Base-by-base conservation (phyloP, 2,888 invertebrate genomes). In the Clistopyga incitator region DNA sequence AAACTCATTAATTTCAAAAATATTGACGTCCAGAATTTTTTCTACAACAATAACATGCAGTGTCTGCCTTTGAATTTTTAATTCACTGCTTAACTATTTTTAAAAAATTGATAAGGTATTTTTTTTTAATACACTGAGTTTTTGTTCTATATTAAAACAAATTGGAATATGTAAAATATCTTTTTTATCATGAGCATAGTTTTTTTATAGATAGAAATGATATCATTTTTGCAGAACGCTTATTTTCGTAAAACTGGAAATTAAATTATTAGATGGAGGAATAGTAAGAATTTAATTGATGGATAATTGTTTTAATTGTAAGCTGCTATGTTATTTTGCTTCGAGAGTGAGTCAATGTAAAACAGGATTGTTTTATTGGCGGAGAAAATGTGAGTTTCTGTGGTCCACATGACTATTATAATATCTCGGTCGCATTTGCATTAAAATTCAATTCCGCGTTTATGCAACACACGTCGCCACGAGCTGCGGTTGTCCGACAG, bases 391-490 rank as follows among this genome's bases (percentile, higher is more conserved):
- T 75, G 70, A 59, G 71, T 74, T 20, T 38, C 61, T 29, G 42
- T 59, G 47, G 34, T 74, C 25, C 23, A 61, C 13, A 47, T 10
- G 6, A 61, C 4, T n/a, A 61, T 59, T 38, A 77, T 61, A 70
- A 61, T 70, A 74, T 34, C 56, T 61, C 56, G 70, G 23, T 18
- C 71, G 45, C 20, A 83, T 86, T 82, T 80, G 64, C 81, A 81
- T 85, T 29, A 79, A 76, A 74, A 84, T 80, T 84, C 81, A 81
- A 81, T 84, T 84, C 82, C 82, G 81, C 79, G 79, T 84, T 76
- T 38, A 59, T 47, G 82, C 78, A 84, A 81, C 52, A 56, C 64
- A 50, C 34, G 50, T 74, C 18, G 81, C 77, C 18, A 56, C 68
- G 13, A 11, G 20, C 45, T 65, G 64, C 52, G 81, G 70, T 84